phyloP scores from a whole-genome alignment of 2,888 invertebrate genomes.

The Noctua comes region DNA sequence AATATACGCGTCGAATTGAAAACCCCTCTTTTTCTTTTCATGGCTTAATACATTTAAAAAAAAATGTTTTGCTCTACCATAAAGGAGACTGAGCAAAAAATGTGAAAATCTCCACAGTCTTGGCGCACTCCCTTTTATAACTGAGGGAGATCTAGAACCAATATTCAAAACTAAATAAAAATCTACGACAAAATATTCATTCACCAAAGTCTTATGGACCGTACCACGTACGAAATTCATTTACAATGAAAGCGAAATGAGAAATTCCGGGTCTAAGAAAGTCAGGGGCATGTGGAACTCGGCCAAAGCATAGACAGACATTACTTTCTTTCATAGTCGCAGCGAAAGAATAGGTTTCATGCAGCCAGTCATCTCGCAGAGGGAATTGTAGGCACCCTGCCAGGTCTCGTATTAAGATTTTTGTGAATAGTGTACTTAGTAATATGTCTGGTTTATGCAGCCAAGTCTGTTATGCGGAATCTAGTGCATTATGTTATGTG shows the following conservation, averaged over 20 bases:
- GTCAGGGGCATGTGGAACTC: conserved; percentile 43
- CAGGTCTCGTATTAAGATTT: conserved; percentile 30
- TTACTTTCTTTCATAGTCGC: conserved; percentile 43
- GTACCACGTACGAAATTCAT: conserved; percentile 4
- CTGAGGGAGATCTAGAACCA: not conserved
- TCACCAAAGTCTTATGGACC: not conserved
- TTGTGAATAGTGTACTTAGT: conserved; percentile 27
- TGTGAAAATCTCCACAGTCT: too few species aligned
- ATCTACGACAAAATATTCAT: not conserved
- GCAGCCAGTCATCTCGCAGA: conserved; percentile 41
- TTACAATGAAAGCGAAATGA: conserved; percentile 36
- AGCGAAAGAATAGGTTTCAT: conserved; percentile 47
- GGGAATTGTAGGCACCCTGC: conserved; percentile 47
- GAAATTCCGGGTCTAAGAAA: not conserved
- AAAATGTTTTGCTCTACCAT: too few species aligned
- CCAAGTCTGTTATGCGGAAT: conserved; percentile 3
- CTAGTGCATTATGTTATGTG: not conserved
- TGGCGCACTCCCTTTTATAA: too few species aligned
- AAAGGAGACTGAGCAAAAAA: too few species aligned
- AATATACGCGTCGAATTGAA: too few species aligned
- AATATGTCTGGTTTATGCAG: conserved; percentile 3
- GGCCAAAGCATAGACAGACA: conserved; percentile 43
- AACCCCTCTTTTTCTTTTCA: too few species aligned
- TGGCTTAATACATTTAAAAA: too few species aligned
- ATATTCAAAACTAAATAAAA: not conserved